Base-by-base conservation (phyloP, 2,888 invertebrate species). In the Oxycera nigricornis region DNA sequence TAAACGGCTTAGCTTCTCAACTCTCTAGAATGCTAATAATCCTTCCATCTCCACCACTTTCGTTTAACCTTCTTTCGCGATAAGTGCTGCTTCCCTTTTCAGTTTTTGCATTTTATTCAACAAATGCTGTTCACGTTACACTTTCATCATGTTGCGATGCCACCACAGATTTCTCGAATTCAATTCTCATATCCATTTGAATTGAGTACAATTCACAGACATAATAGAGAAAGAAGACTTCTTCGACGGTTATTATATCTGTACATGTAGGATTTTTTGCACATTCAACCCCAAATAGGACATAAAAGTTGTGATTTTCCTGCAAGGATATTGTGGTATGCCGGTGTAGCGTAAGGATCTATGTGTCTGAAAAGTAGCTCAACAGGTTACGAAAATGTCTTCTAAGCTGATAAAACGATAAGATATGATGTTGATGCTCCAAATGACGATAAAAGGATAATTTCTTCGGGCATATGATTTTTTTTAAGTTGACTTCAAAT, bases 391-490 rank as follows among this genome's bases (percentile, higher is more conserved):
- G 50, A 57, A 67, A 74, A 68, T 35, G 55, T 35, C 68, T 74
- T 74, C 68, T 74, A 74, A 74, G 74, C 74, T 24, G 74, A 74
- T 74, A 74, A 74, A 50, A 59, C 73, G 61, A 61, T 31, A 46
- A 61, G 73, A 61, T 62, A 73, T 73, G 61, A 31, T 26, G 50
- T 35, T 50, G 46, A 61, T 31, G 50, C 30, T 41, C 20, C 28
- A 61, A 61, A 73, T 59, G 62, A 61, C 62, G 62, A 73, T 73
- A 73, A 73, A 73, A 73, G 62, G 73, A 61, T 73, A 73, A 73
- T 73, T 61, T 73, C 24, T 73, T 61, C 22, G 39, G 59, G 26
- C 70, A 52, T 70, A 70, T 70, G 55, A 52, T 31, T 70, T n/a
- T n/a, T n/a, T n/a, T n/a, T n/a, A n/a, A n/a, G n/a, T n/a, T n/a